Percentiles rank a stretch among this genome's conserved stretches.
These are phyloP conservation scores for Ectropis crepuscularia DNA, from an alignment of 2,888 invertebrate genomes.

Conservation along the genomic window DNA sequence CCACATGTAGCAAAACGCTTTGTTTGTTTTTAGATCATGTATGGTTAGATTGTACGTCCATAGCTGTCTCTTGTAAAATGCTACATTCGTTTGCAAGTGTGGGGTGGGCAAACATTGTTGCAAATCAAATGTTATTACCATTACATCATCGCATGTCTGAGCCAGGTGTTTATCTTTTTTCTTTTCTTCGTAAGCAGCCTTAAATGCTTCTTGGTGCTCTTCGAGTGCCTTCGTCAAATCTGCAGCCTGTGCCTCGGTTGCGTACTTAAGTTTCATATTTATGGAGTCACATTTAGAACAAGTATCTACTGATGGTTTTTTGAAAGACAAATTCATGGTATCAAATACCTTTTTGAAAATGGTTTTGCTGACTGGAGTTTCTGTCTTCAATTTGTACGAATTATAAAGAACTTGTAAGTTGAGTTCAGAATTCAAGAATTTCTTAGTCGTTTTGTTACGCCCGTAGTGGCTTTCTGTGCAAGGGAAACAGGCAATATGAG, in stretches of 20 bases:
- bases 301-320: constrained; percentile 1
- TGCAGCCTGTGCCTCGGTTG: constrained; percentile 5
- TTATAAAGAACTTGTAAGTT: neutral
- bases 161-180: constrained; percentile 30
- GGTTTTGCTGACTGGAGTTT: constrained; percentile 20
- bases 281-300: neutral
- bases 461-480: constrained; percentile 33
- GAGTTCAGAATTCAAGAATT: constrained; percentile 25
- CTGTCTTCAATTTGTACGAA: neutral
- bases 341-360: too few relatives aligned
- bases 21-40: too few relatives aligned
- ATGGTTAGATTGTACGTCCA: too few relatives aligned
- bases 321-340: too few relatives aligned
- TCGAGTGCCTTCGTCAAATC: constrained; percentile 21
- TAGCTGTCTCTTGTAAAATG: too few relatives aligned
- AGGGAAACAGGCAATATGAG: constrained; percentile 29
- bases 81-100: too few relatives aligned
- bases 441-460: constrained; percentile 18
- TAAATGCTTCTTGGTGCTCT: constrained; percentile 28
- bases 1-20: constrained; percentile 39
- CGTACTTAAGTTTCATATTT: neutral
- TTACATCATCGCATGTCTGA: constrained; percentile 23
- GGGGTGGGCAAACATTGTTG: too few relatives aligned
- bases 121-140: constrained; percentile 5
- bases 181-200: constrained; percentile 29